These are phyloP conservation scores for Lepisosteus osseus DNA, from an alignment of 2,113 vertebrate genomes.

Conservation along the genomic window DNA sequence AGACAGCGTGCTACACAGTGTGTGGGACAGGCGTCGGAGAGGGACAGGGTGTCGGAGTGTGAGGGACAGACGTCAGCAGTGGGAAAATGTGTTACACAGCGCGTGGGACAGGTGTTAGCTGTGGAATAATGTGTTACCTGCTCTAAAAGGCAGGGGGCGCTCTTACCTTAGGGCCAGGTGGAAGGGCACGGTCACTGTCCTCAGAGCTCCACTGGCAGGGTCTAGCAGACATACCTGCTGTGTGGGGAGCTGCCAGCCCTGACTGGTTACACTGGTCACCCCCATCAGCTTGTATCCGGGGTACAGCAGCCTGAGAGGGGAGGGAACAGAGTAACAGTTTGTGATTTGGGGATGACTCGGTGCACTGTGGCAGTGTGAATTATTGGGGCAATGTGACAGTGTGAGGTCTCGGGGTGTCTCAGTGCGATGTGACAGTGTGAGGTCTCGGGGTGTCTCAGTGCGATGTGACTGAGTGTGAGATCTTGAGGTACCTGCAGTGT, in stretches of 20 bases:
- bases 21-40: constrained; percentile 2
- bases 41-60: not conserved
- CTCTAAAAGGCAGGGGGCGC: too few relatives aligned
- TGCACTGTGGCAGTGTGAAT: not conserved
- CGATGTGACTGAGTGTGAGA: not conserved
- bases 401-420: too few relatives aligned
- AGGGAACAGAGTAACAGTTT: not conserved
- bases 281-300: constrained; percentile 97
- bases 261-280: constrained; percentile 94
- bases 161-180: constrained; percentile 90
- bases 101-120: too few relatives aligned
- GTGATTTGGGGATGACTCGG: not conserved
- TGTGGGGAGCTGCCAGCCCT: constrained; percentile 92
- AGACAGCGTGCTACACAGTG: not conserved
- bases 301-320: constrained; percentile 77
- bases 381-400: not conserved
- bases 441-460: too few relatives aligned
- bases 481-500: constrained; percentile 78
- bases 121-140: too few relatives aligned
- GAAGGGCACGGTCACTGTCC: constrained; percentile 87
- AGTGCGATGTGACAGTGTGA: too few relatives aligned
- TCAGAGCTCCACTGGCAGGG: constrained; percentile 76
- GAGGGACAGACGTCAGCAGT: not conserved
- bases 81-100: not conserved
- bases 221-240: constrained; percentile 95